Percentiles rank a stretch among this genome's conserved stretches.
phyloP scores from a whole-genome alignment of 2,888 invertebrate genomes.

The Ormyrus pomaceus region DNA sequence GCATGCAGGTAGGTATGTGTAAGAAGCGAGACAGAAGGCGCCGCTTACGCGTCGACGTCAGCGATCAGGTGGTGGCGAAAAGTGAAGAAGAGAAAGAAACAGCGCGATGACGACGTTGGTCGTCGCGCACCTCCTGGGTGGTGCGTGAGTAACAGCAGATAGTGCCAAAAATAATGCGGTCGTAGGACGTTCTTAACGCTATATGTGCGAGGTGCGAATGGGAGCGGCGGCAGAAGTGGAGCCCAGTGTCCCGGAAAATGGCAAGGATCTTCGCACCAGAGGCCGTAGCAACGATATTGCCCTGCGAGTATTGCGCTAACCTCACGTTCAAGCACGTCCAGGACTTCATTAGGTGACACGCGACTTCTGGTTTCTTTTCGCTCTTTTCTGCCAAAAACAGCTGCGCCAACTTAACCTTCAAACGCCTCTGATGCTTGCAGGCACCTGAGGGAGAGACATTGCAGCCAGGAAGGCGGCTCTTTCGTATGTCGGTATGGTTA shows the following conservation, averaged over 20 bases:
- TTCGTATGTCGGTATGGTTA: slow-evolving; percentile 92
- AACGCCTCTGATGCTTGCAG: slow-evolving; percentile 75
- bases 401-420: slow-evolving; percentile 31
- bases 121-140: too few species aligned
- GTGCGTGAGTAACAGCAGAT: too few species aligned
- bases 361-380: slow-evolving; percentile 11
- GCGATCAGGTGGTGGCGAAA: too few species aligned
- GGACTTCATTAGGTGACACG: slow-evolving; percentile 69
- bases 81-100: too few species aligned
- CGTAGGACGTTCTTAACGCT: too few species aligned
- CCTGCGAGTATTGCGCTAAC: slow-evolving; percentile 73
- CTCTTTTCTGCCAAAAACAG: background rate
- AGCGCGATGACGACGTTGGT: too few species aligned
- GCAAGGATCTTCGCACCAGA: slow-evolving; percentile 66
- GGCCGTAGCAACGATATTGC: slow-evolving; percentile 62
- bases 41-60: too few species aligned
- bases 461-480: slow-evolving; percentile 90
- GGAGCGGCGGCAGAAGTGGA: background rate
- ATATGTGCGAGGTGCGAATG: too few species aligned
- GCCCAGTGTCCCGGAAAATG: slow-evolving; percentile 61
- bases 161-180: too few species aligned
- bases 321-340: slow-evolving; percentile 72
- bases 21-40: too few species aligned
- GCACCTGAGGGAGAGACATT: slow-evolving; percentile 88
- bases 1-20: too few species aligned